Evolutionary conservation across 2,797 vertebrate genomes (phyloP), one percentile per base, ranked within the genome.

Genomic region (Psittacula derbiana): DNA sequence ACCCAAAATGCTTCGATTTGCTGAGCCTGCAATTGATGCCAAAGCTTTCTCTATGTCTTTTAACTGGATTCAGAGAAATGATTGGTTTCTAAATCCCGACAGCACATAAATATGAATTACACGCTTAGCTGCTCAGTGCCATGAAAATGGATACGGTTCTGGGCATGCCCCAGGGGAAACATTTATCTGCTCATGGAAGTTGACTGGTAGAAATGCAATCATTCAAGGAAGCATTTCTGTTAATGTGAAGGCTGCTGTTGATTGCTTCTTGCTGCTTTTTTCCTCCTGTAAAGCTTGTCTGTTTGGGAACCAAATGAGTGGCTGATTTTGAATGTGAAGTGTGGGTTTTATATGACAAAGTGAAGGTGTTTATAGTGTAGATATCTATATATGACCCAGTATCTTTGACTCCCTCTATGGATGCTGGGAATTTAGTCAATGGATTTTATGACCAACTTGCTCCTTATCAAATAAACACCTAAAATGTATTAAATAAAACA

Each of bases 51-150:
- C 5, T 62, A 4, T 21, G 12, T 46, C 30, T 70, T 40, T 91
- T 65, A 60, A 49, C 14, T 50, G 46, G 8, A 62, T 28, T 65
- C 4, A 2, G 73, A 81, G 49, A 71, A 90, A 84, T 28, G 30
- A 52, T 30, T 73, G 21, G 5, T 1, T 75, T 89, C 73, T 67
- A 49, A 84, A 47, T 53, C 78, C 55, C 82, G 47, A 58, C 66
- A 91, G 78, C 3, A 2, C 62, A 79, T 62, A 93, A 93, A 87
- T 87, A 85, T 66, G 74, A 92, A 92, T 87, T 92, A 95, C 57
- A 80, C 0, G 3, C 87, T 87, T 16, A 43, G 89, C 64, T 76
- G 74, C 84, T 76, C 86, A 2, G 12, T 64, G 86, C 49, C 71
- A 70, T 72, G 70, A 84, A 81, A 88, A 81, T 10, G 20, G 25